Evolutionary conservation across 2,113 vertebrate genomes (phyloP), one percentile per base, ranked within the genome.

Genomic region (Pelusios castaneus): DNA sequence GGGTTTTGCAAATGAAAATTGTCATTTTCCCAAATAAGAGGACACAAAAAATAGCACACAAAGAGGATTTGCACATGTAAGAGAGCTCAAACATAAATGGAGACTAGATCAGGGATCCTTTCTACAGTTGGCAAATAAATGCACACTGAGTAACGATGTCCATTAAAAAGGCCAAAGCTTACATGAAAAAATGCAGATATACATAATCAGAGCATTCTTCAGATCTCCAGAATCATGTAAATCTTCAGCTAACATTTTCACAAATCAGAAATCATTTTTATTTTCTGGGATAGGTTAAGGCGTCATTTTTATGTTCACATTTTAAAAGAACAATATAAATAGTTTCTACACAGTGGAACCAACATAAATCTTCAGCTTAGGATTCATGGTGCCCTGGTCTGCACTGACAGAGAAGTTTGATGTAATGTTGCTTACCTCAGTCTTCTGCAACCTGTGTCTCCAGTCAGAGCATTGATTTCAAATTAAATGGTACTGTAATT

Each of bases 231-330:
- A 45, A 70, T 10, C 63, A 76, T 76, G 24, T 51, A 95, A 80
- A 93, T 93, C 49, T 25, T 76, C 21, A 70, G 52, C 90, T 87
- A 94, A 45, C 90, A 87, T 63, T 6, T 89, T 34, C n/a, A 89
- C 24, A 21, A 73, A 10, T 38, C 56, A 90, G 88, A 91, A 94
- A 90, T 0, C 2, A 54, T 88, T 90, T 87, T 92, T 83, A 77
- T 56, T 82, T 82, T 87, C 56, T 75, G 80, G 45, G 73, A 94
- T 91, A 80, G 7, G 24, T 92, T 88, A 63, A 27, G 41, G 51
- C 79, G 11, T 34, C 60, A 43, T 47, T 73, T 73, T 73, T 73
- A 73, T 22, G n/a, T n/a, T 73, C 67, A 73, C 21, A 41, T 73
- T 38, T 73, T 38, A 73, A 73, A 41, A 41, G 8, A 38, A 38